Evolutionary conservation across 30 jellyfish, hydroid and myxozoan species (phyloP).

Genomic region (Aurelia sp.): DNA sequence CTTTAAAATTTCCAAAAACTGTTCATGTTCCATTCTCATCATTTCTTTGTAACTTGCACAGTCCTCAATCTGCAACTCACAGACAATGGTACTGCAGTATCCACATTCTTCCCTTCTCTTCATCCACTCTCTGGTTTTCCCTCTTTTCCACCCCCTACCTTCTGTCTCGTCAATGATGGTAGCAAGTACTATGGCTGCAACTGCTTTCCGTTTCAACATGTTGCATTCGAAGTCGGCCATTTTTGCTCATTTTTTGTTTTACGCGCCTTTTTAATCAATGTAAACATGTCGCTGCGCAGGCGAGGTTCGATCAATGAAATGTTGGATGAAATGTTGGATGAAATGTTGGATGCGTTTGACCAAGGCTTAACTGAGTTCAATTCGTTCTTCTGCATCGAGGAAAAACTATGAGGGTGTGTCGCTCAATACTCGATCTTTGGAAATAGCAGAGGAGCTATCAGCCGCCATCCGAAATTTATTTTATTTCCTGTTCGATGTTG

Average conservation of each 20-base stretch:
- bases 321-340: no score
- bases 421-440: no score
- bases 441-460: no score
- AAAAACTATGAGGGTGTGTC: no score
- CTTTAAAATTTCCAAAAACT: conserved; percentile 2
- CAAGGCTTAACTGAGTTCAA: no score
- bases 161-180: conserved; percentile 17
- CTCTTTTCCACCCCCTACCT: conserved; percentile 21
- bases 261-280: conserved; percentile 1
- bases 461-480: no score
- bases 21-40: conserved; percentile 51
- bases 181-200: conserved; percentile 24
- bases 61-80: not conserved
- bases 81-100: conserved; percentile 13
- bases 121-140: conserved; percentile 48
- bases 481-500: no score
- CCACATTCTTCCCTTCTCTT: conserved; percentile 39
- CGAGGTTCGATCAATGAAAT: no score
- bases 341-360: no score
- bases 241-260: not conserved
- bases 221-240: not conserved
- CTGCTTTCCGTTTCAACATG: conserved; percentile 5
- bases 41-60: conserved; percentile 43
- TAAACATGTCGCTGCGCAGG: not conserved
- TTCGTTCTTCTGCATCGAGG: no score